Conservation (phyloP, 2,888 invertebrate genomes). For the Cephus sareptanus region DNA sequence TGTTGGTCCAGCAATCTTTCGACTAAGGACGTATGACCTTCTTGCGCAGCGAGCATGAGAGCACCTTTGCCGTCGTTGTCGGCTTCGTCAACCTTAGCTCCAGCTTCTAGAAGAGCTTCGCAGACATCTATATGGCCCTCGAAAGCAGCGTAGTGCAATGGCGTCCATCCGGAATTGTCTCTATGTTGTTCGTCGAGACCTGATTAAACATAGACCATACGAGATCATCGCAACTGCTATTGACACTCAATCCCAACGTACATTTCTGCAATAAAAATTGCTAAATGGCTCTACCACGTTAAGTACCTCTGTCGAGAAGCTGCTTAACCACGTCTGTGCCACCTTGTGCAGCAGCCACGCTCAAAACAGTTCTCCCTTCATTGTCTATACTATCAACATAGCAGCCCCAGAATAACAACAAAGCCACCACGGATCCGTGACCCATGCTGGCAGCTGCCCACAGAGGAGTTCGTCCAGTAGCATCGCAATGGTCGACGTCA, state of each 20-base stretch:
- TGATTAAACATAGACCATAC: conserved; percentile 30
- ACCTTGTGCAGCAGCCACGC: conserved; percentile 87
- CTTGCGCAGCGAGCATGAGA: conserved; percentile 89
- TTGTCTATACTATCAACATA: conserved; percentile 95
- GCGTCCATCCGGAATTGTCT: conserved; percentile 97
- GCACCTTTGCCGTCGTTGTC: conserved; percentile 93
- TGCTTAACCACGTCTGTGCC: conserved; percentile 90
- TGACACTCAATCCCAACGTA: neutral
- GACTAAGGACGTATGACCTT: conserved; percentile 79
- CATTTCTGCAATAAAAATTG: neutral
- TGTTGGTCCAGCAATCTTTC: conserved; percentile 79
- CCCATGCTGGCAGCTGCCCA: conserved; percentile 96
- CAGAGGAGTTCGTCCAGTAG: conserved; percentile 84
- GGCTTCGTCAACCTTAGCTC: conserved; percentile 87
- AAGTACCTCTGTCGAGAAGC: conserved; percentile 82
- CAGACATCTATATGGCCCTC: conserved; percentile 90
- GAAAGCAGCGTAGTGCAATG: conserved; percentile 94
- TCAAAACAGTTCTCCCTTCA: conserved; percentile 91
- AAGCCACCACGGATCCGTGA: conserved; percentile 85
- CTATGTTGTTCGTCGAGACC: conserved; percentile 86
- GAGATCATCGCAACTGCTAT: neutral
- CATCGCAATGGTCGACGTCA: conserved; percentile 89
- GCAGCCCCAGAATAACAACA: conserved; percentile 94
- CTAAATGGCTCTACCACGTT: neutral
- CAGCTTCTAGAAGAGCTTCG: conserved; percentile 85